phyloP scores from a whole-genome alignment of 2,797 vertebrate species.

The Sebastes vulpes region DNA sequence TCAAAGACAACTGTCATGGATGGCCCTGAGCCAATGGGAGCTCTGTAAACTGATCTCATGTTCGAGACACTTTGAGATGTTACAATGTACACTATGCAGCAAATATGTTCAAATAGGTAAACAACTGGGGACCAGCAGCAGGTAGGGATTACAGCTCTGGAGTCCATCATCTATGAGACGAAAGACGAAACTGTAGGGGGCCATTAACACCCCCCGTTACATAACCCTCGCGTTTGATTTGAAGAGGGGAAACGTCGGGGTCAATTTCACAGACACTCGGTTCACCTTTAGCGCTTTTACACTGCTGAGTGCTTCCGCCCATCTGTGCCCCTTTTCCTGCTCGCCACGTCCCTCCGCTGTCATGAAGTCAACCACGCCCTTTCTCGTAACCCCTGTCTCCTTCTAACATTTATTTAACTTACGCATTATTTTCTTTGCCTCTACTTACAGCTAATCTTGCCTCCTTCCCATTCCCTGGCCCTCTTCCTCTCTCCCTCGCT shows the following conservation, averaged over 20 bases:
- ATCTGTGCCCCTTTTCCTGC: conserved; percentile 77
- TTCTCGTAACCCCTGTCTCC: neutral
- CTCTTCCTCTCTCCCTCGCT: conserved; percentile 31
- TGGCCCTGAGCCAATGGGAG: conserved; percentile 28
- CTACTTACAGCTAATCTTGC: conserved; percentile 48
- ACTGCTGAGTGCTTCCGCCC: conserved; percentile 70
- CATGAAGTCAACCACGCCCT: conserved; percentile 5
- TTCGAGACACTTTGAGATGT: conserved; percentile 30
- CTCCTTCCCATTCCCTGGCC: conserved; percentile 36
- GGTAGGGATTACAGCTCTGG: conserved; percentile 26
- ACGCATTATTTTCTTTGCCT: conserved; percentile 40
- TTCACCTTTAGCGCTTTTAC: conserved; percentile 66
- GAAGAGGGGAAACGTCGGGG: conserved; percentile 20
- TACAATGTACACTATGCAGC: conserved; percentile 63
- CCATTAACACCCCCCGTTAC: conserved; percentile 30
- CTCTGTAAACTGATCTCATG: conserved; percentile 62
- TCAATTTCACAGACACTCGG: conserved; percentile 66
- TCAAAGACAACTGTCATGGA: conserved; percentile 65
- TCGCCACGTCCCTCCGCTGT: conserved; percentile 20
- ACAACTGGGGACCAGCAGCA: conserved; percentile 39
- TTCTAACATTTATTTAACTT: conserved; percentile 25
- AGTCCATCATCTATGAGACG: neutral
- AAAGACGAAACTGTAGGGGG: conserved; percentile 28
- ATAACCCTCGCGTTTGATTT: conserved; percentile 42
- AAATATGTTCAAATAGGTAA: conserved; percentile 51